Evolutionary conservation across 2,113 vertebrate genomes (phyloP).

Genomic region (Ivindomyrus marchei): DNA sequence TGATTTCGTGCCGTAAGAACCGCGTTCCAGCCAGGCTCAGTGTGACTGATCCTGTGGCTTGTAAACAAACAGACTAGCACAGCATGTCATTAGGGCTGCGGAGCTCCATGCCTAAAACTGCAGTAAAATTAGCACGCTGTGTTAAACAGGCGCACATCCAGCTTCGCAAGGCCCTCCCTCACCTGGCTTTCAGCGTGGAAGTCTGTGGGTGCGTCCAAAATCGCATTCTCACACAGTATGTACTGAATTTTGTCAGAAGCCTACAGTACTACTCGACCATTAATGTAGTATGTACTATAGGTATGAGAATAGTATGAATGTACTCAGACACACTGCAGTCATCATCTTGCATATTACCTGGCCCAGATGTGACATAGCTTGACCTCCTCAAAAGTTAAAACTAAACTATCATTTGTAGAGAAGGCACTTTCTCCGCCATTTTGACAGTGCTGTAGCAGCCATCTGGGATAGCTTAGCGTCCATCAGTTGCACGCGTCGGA

Average conservation of each 20-base stretch:
- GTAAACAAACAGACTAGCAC: neutral
- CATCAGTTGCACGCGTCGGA: neutral
- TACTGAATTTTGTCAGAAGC: neutral
- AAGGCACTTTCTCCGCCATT: neutral
- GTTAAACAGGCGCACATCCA: neutral
- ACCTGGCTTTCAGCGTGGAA: neutral
- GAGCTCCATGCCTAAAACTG: neutral
- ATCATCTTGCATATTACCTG: neutral
- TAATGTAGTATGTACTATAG: neutral
- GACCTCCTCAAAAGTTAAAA: neutral
- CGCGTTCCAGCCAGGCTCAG: neutral
- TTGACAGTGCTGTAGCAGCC: neutral
- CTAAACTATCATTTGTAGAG: neutral
- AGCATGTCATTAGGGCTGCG: neutral
- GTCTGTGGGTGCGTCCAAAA: neutral
- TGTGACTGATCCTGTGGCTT: neutral
- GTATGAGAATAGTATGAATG: neutral
- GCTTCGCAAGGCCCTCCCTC: neutral
- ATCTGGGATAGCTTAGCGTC: neutral
- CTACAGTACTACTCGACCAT: neutral
- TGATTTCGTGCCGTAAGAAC: neutral
- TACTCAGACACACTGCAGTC: neutral
- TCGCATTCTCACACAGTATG: neutral
- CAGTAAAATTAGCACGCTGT: neutral
- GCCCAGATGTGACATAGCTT: neutral